Evolutionary conservation across 2,797 vertebrate species (phyloP).

Genomic region (Phoebastria nigripes): DNA sequence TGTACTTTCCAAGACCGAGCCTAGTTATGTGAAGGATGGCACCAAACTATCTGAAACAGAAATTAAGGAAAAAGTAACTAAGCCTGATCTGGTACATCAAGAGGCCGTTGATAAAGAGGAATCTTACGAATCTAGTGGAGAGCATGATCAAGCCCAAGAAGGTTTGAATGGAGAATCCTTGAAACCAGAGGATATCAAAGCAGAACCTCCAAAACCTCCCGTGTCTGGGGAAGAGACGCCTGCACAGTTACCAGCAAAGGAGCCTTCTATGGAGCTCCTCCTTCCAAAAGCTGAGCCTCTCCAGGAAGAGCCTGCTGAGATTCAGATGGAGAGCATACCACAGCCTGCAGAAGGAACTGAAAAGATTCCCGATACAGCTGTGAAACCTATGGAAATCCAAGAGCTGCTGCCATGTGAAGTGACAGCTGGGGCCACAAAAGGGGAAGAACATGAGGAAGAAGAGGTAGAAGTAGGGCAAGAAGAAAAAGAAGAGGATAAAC

Average conservation of each 20-base stretch:
- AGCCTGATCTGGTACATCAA: conserved; percentile 92
- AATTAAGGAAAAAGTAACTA: conserved; percentile 91
- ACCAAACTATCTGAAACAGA: conserved; percentile 76
- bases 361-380: conserved; percentile 55
- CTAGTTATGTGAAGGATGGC: conserved; percentile 56
- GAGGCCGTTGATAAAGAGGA: conserved; percentile 97
- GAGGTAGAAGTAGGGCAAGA: conserved; percentile 69
- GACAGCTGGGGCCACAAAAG: conserved; percentile 27
- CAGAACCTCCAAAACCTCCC: conserved; percentile 53
- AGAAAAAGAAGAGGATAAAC: conserved; percentile 62
- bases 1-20: conserved; percentile 33
- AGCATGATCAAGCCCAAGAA: conserved; percentile 74
- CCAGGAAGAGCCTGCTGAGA: conserved; percentile 58
- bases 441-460: conserved; percentile 59
- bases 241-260: conserved; percentile 51
- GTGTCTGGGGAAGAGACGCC: conserved; percentile 49
- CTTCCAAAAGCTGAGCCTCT: conserved; percentile 42
- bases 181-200: conserved; percentile 71
- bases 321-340: conserved; percentile 76
- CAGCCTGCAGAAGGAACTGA: conserved; percentile 74
- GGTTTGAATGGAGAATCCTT: conserved; percentile 70
- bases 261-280: conserved; percentile 14
- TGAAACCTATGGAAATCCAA: conserved; percentile 60
- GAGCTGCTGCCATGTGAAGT: conserved; percentile 23
- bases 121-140: conserved; percentile 88